phyloP scores from a whole-genome alignment of 2,797 vertebrate species.

The Nasua narica region DNA sequence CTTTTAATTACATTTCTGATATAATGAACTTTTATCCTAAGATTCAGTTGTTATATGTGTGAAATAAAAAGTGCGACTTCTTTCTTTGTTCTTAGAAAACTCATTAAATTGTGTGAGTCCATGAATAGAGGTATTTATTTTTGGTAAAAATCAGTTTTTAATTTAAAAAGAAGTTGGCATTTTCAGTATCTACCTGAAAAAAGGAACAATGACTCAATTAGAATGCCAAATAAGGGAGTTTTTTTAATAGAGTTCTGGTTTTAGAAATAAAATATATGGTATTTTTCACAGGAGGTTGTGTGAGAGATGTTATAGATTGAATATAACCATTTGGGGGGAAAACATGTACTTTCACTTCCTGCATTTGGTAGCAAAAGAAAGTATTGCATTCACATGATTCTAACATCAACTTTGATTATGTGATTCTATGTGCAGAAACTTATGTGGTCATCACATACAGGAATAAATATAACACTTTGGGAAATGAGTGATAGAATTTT shows the following conservation, averaged over 20 bases:
- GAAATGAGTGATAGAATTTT: background rate
- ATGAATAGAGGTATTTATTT: background rate
- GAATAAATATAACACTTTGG: background rate
- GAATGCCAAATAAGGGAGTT: background rate
- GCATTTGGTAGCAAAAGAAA: background rate
- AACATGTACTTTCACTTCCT: background rate
- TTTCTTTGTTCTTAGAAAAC: constrained; percentile 33
- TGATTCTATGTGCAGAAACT: background rate
- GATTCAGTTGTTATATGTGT: background rate
- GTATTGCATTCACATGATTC: background rate
- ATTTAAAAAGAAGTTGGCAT: background rate
- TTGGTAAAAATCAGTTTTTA: constrained; percentile 3
- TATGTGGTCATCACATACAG: background rate
- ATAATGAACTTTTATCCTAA: constrained; percentile 30
- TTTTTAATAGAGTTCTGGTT: background rate
- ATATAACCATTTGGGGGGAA: background rate
- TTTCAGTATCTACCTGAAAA: constrained; percentile 3
- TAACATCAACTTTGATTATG: background rate
- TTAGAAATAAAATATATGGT: constrained; percentile 12
- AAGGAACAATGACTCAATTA: background rate
- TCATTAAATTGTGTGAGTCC: constrained; percentile 8
- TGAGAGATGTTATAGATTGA: background rate
- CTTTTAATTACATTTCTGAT: constrained; percentile 7
- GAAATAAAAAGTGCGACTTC: background rate
- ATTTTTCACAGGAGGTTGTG: background rate